Conservation (phyloP, 2,888 invertebrate species). For the Agrochola lota region DNA sequence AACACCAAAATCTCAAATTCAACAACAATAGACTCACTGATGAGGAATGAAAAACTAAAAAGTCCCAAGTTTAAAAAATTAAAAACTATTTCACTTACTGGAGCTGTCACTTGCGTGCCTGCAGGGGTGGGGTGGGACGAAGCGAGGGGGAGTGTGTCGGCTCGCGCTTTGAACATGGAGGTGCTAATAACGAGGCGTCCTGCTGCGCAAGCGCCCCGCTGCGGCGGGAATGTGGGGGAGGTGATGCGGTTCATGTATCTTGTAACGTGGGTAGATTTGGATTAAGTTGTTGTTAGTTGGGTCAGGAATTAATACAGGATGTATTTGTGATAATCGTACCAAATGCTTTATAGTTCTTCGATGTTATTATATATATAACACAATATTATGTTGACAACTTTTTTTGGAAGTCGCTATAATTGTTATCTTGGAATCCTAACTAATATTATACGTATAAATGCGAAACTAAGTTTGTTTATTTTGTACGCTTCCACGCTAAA, state of each 20-base stretch:
- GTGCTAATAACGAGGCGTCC: conserved; percentile 89
- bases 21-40: conserved; percentile 55
- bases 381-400: too few species aligned
- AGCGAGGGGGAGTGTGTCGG: conserved; percentile 49
- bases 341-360: neutral
- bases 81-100: conserved; percentile 84
- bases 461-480: too few species aligned
- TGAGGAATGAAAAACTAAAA: conserved; percentile 56
- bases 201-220: conserved; percentile 85
- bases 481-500: too few species aligned
- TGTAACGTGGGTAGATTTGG: conserved; percentile 43
- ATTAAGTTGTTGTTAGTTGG: conserved; percentile 39
- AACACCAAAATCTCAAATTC: neutral
- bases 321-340: conserved; percentile 1
- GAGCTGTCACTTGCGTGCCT: conserved; percentile 75
- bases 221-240: conserved; percentile 78
- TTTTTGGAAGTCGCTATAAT: too few species aligned
- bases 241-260: conserved; percentile 44
- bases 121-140: conserved; percentile 58
- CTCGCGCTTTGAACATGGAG: conserved; percentile 84
- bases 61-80: conserved; percentile 62
- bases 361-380: too few species aligned
- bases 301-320: neutral
- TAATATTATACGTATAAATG: too few species aligned
- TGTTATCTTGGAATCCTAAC: too few species aligned